Base-by-base conservation (phyloP, 2,888 invertebrate species). In the Dynastes hyllus region DNA sequence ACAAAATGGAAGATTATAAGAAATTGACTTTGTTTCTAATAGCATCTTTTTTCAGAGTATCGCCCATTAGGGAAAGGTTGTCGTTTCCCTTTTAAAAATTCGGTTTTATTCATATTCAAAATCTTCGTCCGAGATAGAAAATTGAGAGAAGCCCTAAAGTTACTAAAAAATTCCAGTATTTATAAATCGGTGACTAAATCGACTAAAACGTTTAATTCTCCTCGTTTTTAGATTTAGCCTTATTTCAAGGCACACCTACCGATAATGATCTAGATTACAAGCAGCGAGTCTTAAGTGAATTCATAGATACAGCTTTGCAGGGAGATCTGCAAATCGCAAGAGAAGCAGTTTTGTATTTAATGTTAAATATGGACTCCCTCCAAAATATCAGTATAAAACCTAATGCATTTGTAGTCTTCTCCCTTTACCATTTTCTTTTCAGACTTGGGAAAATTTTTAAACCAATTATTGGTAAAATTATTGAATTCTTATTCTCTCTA, bases 91-190 rank as follows among this genome's bases (percentile, higher is more conserved):
- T n/a, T n/a, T n/a, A n/a, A n/a, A 53, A 78, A 11, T 53, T 80
- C 69, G 65, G 11, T 80, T 45, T 13, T 78, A 3, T 80, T 80
- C 8, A 65, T 80, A 27, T 78, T 80, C 50, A 80, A 80, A 63
- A 61, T 80, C 65, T 69, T 78, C 45, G 29, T 32, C 16, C 66
- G 80, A 50, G 65, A 22, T 13, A 50, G 37, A 2, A 76, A 78
- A 50, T 69, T 78, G 32, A 78, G 61, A 29, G 80, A 78, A 8
- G 78, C 76, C 4, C 32, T 76, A 27, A 76, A 67, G 53, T 51
- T 80, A 32, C 40, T 80, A 40, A 80, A 80, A 66, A 65, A 69
- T 3, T 71, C 70, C 32, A 58, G 79, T 80, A 76, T n/a, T 13
- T 63, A 63, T n/a, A 63, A 8, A 32, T 63, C 63, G 61, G 11